Base-by-base conservation (phyloP, 1,140 invertebrate genomes). In the Heterodera carotae region DNA sequence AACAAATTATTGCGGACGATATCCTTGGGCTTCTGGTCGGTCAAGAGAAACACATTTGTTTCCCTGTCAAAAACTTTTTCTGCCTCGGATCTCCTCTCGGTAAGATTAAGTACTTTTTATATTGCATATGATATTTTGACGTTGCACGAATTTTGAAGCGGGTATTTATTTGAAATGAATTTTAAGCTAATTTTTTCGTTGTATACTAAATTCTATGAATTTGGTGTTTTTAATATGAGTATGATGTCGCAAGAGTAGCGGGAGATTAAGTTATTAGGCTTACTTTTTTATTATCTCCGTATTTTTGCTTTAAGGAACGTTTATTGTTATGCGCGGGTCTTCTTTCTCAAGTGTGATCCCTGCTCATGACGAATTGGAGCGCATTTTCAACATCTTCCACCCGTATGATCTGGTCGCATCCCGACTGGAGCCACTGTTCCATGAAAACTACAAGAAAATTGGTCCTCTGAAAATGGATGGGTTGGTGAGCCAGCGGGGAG, bases 311-410 rank as follows among this genome's bases (percentile, higher is more conserved):
- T 2, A 2, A 66, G n/a, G 90, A 89, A 22, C 80, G 67, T 93
- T 93, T 87, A 88, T 93, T 59, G 92, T 92, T 27, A 88, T 93
- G 76, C 89, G 93, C 66, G 91, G 91, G 64, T 86, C 89, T 48
- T 72, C 80, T 56, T 73, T 34, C 25, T 27, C 27, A 8, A 73
- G 76, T 69, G 56, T 86, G 27, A 22, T 83, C 6, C 83, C 86
- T n/a, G 59, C 80, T 15, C 68, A 48, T 36, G 88, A 88, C 64
- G 86, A 92, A 43, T 92, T 92, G 80, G 91, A 91, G 80, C 89
- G 91, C 59, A 90, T 93, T 60, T 93, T 92, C 83, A 93, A 93
- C 85, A 91, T 93, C 81, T 93, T 92, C 87, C 92, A 93, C 88
- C 92, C 92, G 80, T 92, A 92, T 66, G 93, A 93, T 88, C 93